Base-by-base conservation (phyloP, 2,888 invertebrate genomes). In the Fragum fragum region DNA sequence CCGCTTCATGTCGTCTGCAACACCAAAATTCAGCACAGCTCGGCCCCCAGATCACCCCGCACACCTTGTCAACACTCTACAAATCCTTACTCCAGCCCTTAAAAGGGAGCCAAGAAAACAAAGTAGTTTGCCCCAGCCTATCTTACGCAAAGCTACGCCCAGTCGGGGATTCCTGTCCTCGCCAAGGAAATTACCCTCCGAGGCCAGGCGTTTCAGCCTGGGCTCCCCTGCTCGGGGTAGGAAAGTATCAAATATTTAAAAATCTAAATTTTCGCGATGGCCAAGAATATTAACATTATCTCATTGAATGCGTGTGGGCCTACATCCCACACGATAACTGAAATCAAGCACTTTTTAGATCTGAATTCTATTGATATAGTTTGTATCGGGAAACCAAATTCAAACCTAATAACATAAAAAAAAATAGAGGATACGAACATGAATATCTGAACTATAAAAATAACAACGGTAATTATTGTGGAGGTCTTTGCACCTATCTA, bases 351-450 rank as follows among this genome's bases (percentile, higher is more conserved):
- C 7, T 57, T 57, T 26, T 9, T 47, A 3, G 47, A 47, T 14
- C 3, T n/a, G 11, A 57, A 57, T 23, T 11, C 9, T 57, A 57
- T 63, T 32, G n/a, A 63, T 9, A 63, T 63, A 16, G 16, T 63
- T 36, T 63, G 63, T 63, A 32, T 63, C 63, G 32, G 63, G 63
- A 63, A 63, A 63, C 63, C n/a, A 29, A 36, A 32, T 63, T 63
- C 28, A 63, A 63, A 16, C 9, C 11, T 14, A 63, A 32, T 16
- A 32, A 14, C 29, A 36, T 28, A 14, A 29, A 32, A n/a, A 36
- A 32, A 3, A 6, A 32, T 18, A 9, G 32, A n/a, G 63, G 63
- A 36, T 63, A 32, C 63, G 3, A 14, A 1, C 21, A 32, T 21
- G 63, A 63, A 21, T 14, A 63, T 36, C 5, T 16, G 18, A 2